These are phyloP conservation scores for Trichogramma pretiosum DNA, from an alignment of 1,140 invertebrate genomes.

Conservation along the genomic window DNA sequence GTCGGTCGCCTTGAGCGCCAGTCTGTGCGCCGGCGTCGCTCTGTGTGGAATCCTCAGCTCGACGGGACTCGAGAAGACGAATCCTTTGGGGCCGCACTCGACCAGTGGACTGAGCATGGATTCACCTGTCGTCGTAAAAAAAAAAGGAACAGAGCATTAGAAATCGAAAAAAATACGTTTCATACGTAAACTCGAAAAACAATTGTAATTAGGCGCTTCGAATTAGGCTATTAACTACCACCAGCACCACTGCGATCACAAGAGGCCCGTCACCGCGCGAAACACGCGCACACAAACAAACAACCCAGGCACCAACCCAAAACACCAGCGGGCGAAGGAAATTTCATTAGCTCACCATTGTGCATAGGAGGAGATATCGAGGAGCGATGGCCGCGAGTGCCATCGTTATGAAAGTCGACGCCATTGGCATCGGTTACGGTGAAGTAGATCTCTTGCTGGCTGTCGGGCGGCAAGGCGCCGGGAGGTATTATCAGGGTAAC, in stretches of 20 bases:
- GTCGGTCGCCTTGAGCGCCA: constrained; percentile 73
- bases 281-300: no score
- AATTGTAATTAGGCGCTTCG: no score
- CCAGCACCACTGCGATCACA: no score
- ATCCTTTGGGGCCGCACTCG: constrained; percentile 89
- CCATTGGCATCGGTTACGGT: constrained; percentile 71
- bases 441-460: constrained; percentile 88
- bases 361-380: constrained; percentile 39
- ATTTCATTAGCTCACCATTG: constrained; percentile 36
- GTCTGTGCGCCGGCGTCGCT: constrained; percentile 58
- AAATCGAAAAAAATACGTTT: no score
- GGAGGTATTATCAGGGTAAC: constrained; percentile 82
- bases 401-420: constrained; percentile 55
- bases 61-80: constrained; percentile 78
- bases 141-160: no score
- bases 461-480: constrained; percentile 71
- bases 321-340: constrained; percentile 13
- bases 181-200: no score
- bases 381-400: constrained; percentile 29
- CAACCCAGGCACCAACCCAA: constrained; percentile 13
- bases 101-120: constrained; percentile 84
- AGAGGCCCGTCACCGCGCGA: not conserved
- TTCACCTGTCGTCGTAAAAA: no score
- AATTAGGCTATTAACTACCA: no score
- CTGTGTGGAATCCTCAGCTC: constrained; percentile 73